Evolutionary conservation across 2,113 vertebrate species (phyloP), one percentile per base, ranked within the genome.

Genomic region (Chloebia gouldiae): DNA sequence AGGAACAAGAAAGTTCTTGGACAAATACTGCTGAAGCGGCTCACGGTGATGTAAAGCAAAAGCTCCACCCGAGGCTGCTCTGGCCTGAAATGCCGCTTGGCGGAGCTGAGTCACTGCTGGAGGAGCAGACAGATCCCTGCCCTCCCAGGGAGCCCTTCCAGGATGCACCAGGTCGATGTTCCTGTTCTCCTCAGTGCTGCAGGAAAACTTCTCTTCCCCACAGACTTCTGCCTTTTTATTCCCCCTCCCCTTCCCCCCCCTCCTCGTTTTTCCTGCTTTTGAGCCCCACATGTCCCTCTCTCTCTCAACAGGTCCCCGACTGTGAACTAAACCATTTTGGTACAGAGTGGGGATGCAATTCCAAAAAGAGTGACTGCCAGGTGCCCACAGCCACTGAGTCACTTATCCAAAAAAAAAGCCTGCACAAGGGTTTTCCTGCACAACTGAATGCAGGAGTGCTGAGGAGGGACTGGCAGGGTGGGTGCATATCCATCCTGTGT

Each of bases 311-410:
- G 24, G 27, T 50, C 37, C 39, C 37, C 72, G 61, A 65, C 13
- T 31, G 4, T 5, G 17, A 88, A 76, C 0, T 19, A 33, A 33
- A 37, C 19, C 1, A 12, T 81, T 93, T 70, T 66, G 16, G 15
- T 45, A 27, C 3, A 12, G 51, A 24, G 21, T 42, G 24, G 33
- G 33, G 28, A 56, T 60, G n/a, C 0, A 0, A 6, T 30, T 50
- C 27, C 22, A 25, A 31, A 68, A n/a, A 51, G 6, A 3, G n/a
- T 7, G 13, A 13, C n/a, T 77, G 59, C 30, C 44, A 68, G n/a
- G 11, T 50, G 53, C n/a, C 22, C 56, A 53, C 14, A n/a, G 13
- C 16, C 45, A 20, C 31, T 0, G 3, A 42, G 30, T 24, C 24
- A 73, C 20, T 11, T 1, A 12, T 57, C 65, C 70, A 39, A 50